Evolutionary conservation across 2,113 vertebrate genomes (phyloP), one percentile per base, ranked within the genome.

Genomic region (Actenoides hombroni): DNA sequence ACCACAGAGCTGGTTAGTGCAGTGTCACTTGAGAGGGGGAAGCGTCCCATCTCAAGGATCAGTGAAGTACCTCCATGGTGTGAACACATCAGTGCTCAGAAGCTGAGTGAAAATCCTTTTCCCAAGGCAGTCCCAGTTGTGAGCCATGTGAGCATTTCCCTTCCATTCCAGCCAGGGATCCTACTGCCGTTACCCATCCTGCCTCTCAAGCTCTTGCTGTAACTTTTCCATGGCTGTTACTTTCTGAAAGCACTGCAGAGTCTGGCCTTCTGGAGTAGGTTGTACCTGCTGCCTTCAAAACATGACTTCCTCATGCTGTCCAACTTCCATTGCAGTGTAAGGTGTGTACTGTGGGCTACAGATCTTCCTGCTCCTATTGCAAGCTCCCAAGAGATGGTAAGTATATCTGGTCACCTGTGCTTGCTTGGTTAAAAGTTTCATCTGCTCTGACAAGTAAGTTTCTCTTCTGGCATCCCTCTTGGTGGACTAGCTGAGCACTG

Each of bases 301-400:
- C 76, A 16, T 10, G 3, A 59, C 59, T 82, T 78, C 83, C 65
- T 97, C 84, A 94, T 74, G 79, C 88, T 63, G 70, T 97, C n/a
- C 25, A 10, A 92, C 91, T 96, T 97, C 86, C 76, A 13, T 96
- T 97, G 39, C 96, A 98, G 98, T 98, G 98, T 95, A 98, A 98
- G 70, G 94, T 96, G 91, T 97, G 94, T n/a, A 97, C 93, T 77
- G 96, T 97, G 86, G 97, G 97, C 53, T 98, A 98, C 95, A 97
- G 97, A 87, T 98, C 98, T 91, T 98, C 97, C 33, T 98, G 98
- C 95, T 98, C 98, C 81, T 97, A 98, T 94, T 98, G 98, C 98
- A 98, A 98, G 91, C 97, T 98, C 16, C 96, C 98, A 68, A 97
- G 97, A 94, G 98, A 98, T 90, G 98, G 98, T 98, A 77, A 98